A percentile compares a stretch with the other conserved stretches of the same genome.
Evolutionary conservation across 2,888 invertebrate species (phyloP).

Genomic region (Nomada fucata): DNA sequence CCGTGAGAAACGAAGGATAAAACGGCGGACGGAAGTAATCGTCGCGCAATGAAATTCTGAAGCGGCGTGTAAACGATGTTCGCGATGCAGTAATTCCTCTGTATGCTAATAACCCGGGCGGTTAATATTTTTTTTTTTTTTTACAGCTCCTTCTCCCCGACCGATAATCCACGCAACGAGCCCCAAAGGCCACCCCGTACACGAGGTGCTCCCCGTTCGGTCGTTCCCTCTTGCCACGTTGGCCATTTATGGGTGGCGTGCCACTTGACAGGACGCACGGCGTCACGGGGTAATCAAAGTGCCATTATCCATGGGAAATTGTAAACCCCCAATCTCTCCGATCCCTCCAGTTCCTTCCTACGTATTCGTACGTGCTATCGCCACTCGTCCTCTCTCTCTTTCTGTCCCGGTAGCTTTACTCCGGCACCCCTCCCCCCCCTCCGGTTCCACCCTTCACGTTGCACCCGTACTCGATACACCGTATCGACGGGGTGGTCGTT

Average conservation of each 20-base stretch:
- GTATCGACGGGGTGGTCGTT: constrained; percentile 69
- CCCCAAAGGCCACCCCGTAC: constrained; percentile 5
- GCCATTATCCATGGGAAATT: constrained; percentile 84
- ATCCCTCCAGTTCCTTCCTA: constrained; percentile 45
- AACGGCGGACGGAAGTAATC: constrained; percentile 39
- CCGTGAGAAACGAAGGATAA: constrained; percentile 26
- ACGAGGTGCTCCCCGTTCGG: not conserved
- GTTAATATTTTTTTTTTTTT: constrained; percentile 24
- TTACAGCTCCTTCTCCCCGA: not conserved
- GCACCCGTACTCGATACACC: constrained; percentile 28
- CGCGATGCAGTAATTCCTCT: constrained; percentile 28
- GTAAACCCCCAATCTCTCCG: constrained; percentile 75
- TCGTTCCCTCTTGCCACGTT: constrained; percentile 64
- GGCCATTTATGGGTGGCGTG: constrained; percentile 77
- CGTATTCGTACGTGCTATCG: constrained; percentile 70
- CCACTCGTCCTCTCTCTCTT: constrained; percentile 62
- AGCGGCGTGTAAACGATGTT: constrained; percentile 46
- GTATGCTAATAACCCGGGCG: constrained; percentile 56
- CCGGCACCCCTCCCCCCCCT: constrained; percentile 7
- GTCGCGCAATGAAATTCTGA: constrained; percentile 45
- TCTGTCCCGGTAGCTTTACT: constrained; percentile 11
- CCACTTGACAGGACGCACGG: constrained; percentile 81
- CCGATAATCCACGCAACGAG: not conserved
- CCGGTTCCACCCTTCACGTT: constrained; percentile 20
- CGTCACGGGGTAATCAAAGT: constrained; percentile 83